A percentile compares a stretch with the other conserved stretches of the same genome.
Evolutionary conservation across 2,888 invertebrate species (phyloP).

Genomic region (Scelioninae gen. 1): DNA sequence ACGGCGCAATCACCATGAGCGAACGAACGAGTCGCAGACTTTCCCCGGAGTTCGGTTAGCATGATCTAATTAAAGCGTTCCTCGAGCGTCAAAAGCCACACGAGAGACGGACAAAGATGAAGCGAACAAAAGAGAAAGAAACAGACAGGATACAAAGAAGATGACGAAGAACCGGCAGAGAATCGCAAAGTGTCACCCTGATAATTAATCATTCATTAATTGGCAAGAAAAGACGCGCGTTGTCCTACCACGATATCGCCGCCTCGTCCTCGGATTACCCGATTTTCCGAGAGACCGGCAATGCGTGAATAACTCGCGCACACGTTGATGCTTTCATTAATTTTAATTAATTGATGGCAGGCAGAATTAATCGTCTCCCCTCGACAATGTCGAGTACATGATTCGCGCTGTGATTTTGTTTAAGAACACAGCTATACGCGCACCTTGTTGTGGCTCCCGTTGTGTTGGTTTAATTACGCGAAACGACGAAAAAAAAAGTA

Average conservation of each 20-base stretch:
- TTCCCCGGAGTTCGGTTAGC: slow-evolving; percentile 64
- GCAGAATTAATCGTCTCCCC: slow-evolving; percentile 65
- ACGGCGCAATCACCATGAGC: slow-evolving; percentile 80
- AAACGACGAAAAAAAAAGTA: slow-evolving; percentile 36
- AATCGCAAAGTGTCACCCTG: slow-evolving; percentile 80
- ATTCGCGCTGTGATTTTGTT: slow-evolving; percentile 45
- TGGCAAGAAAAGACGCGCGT: slow-evolving; percentile 80
- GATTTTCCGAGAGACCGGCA: slow-evolving; percentile 52
- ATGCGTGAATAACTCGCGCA: slow-evolving; percentile 67
- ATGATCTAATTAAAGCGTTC: slow-evolving; percentile 69
- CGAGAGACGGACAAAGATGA: slow-evolving; percentile 33
- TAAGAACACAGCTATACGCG: slow-evolving; percentile 26
- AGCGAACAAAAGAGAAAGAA: slow-evolving; percentile 31
- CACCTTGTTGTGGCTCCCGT: slow-evolving; percentile 48
- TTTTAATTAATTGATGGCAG: slow-evolving; percentile 80
- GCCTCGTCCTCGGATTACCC: slow-evolving; percentile 51
- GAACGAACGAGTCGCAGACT: slow-evolving; percentile 69
- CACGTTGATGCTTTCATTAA: slow-evolving; percentile 75
- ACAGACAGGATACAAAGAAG: slow-evolving; percentile 58
- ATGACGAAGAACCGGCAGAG: slow-evolving; percentile 71
- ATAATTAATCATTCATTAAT: slow-evolving; percentile 83
- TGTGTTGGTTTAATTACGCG: slow-evolving; percentile 44
- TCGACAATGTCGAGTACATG: slow-evolving; percentile 63
- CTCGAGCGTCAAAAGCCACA: slow-evolving; percentile 68
- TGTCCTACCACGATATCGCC: slow-evolving; percentile 17